Evolutionary conservation across 2,797 vertebrate species (phyloP).

Genomic region (Aotus griseimembra): DNA sequence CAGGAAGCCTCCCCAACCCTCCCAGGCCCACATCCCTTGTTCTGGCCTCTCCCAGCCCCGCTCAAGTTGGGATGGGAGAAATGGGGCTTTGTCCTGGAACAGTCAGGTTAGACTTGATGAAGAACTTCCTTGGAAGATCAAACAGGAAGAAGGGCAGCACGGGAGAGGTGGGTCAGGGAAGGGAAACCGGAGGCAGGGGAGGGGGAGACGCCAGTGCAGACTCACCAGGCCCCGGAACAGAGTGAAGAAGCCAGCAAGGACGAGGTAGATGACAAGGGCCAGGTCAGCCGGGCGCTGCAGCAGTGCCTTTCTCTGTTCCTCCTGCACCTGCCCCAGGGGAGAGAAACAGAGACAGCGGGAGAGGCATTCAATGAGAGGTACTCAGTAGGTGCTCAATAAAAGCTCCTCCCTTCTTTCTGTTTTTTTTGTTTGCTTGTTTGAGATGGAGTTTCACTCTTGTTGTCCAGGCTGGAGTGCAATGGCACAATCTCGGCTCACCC

Average conservation of each 20-base stretch:
- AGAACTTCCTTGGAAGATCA: neutral
- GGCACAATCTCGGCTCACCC: too few relatives aligned
- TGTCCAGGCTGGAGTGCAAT: too few relatives aligned
- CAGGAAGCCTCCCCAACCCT: neutral
- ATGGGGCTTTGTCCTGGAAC: neutral
- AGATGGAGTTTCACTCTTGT: too few relatives aligned
- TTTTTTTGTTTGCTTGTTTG: too few relatives aligned
- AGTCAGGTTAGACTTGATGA: neutral
- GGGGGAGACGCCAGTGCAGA: slow-evolving; percentile 3
- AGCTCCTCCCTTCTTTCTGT: neutral
- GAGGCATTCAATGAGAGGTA: neutral
- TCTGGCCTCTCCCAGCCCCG: neutral
- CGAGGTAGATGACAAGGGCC: slow-evolving; percentile 86
- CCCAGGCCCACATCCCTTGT: accelerated
- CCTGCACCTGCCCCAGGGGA: slow-evolving; percentile 84
- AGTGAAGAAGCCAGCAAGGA: slow-evolving; percentile 88
- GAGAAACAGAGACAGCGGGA: neutral
- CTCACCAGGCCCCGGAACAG: slow-evolving; percentile 93
- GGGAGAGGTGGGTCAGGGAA: neutral
- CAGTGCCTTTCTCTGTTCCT: slow-evolving; percentile 88
- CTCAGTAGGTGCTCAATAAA: neutral
- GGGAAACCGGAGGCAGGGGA: too few relatives aligned
- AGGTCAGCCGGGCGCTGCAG: slow-evolving; percentile 90
- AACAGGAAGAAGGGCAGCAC: neutral
- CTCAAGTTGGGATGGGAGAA: neutral